Base-by-base conservation (phyloP, 2,888 invertebrate species). In the Cantharis lateralis region DNA sequence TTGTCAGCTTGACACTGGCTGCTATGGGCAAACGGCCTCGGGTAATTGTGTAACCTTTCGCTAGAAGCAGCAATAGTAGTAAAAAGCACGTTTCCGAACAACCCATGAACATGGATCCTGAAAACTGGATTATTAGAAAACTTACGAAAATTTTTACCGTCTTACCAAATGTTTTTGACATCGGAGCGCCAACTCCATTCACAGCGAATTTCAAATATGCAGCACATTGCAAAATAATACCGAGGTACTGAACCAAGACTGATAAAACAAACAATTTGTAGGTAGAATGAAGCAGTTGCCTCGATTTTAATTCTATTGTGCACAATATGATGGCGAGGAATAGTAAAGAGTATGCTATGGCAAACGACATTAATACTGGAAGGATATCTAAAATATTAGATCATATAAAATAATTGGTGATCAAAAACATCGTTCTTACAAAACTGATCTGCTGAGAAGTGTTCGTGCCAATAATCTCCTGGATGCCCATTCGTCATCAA, bases 371-470 rank as follows among this genome's bases (percentile, higher is more conserved):
- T 15, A 97, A 89, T 10, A 95, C 92, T 68, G 96, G 96, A 0
- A 97, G 89, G 74, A 97, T 96, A 86, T 96, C 97, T 98, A 91
- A 7, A 90, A 90, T 75, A 78, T 74, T 79, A 78, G 5, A 5
- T 10, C 10, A 7, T 32, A n/a, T 10, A 72, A 24, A 62, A 71
- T 4, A 1, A 5, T 15, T 3, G 16, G 16, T 26, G 20, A 10
- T 71, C 10, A 70, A 15, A 66, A 74, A 76, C 71, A 9, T 5
- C 1, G 84, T 76, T 90, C 95, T 93, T 90, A 96, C 97, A 96
- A 89, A 97, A 97, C 89, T 98, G 96, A 87, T 98, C 98, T 10
- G 97, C 97, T 0, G 97, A 97, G 86, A 97, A 97, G 85, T 98
- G 97, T 84, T 95, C 93, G 83, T 93, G 94, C 94, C 96, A 95